A percentile compares a stretch with the other conserved stretches of the same genome.
Evolutionary conservation across 2,113 vertebrate genomes (phyloP).

Genomic region (Hippocampus comes): DNA sequence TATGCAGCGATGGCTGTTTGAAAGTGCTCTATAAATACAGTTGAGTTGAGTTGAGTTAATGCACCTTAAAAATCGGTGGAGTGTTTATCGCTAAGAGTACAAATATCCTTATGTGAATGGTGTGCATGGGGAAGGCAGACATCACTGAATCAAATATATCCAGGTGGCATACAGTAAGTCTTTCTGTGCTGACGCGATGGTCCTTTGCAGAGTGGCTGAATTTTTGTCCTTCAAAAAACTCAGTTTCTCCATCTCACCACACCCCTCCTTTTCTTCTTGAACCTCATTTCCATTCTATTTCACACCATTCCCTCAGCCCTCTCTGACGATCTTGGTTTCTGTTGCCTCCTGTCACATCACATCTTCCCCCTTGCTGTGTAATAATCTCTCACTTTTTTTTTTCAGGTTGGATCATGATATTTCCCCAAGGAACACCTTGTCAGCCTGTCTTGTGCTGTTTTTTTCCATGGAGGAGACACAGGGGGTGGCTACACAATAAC

Average conservation of each 20-base stretch:
- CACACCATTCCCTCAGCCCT: neutral
- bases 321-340: neutral
- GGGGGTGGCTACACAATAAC: neutral
- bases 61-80: neutral
- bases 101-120: neutral
- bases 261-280: neutral
- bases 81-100: neutral
- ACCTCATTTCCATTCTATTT: neutral
- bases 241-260: neutral
- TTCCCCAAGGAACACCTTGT: constrained; percentile 1
- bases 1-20: too few species aligned
- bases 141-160: neutral
- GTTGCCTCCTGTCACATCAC: neutral
- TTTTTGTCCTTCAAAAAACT: neutral
- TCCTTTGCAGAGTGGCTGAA: neutral
- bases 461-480: neutral
- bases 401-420: neutral
- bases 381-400: neutral
- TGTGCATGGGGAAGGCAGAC: neutral
- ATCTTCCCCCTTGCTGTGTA: neutral
- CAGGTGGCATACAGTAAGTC: neutral
- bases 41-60: neutral
- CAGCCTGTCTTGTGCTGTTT: neutral
- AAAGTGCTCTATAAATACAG: too few species aligned
- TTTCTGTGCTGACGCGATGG: neutral